Evolutionary conservation across 2,797 vertebrate genomes (phyloP).

Genomic region (Anguilla marmorata): DNA sequence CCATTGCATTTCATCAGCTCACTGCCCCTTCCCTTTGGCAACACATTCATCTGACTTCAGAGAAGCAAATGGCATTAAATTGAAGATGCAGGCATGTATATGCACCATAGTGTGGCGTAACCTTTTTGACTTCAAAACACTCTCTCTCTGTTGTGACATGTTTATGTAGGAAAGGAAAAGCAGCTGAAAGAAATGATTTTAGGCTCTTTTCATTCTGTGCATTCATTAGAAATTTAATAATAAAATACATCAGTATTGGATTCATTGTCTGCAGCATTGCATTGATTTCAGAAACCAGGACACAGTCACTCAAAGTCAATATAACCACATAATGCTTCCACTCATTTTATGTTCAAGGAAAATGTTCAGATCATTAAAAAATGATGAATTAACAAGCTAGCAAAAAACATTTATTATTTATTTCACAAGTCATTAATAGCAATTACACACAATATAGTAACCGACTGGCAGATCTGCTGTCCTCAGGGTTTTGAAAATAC

Average conservation of each 20-base stretch:
- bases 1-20: neutral
- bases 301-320: neutral
- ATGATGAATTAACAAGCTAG: conserved; percentile 8
- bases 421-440: conserved; percentile 6
- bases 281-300: neutral
- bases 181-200: neutral
- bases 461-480: neutral
- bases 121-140: neutral
- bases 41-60: neutral
- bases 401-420: neutral
- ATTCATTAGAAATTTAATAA: neutral
- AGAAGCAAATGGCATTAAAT: neutral
- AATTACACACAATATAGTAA: neutral
- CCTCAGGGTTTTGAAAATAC: conserved; percentile 3
- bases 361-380: conserved; percentile 8
- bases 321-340: neutral
- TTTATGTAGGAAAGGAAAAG: neutral
- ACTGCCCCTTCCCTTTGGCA: neutral
- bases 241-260: neutral
- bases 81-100: neutral
- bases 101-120: neutral
- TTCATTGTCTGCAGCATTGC: neutral
- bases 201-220: neutral
- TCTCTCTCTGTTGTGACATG: neutral
- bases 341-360: neutral